A percentile compares a stretch with the other conserved stretches of the same genome.
phyloP scores from a whole-genome alignment of 2,113 vertebrate species.

The Galeopterus variegatus region DNA sequence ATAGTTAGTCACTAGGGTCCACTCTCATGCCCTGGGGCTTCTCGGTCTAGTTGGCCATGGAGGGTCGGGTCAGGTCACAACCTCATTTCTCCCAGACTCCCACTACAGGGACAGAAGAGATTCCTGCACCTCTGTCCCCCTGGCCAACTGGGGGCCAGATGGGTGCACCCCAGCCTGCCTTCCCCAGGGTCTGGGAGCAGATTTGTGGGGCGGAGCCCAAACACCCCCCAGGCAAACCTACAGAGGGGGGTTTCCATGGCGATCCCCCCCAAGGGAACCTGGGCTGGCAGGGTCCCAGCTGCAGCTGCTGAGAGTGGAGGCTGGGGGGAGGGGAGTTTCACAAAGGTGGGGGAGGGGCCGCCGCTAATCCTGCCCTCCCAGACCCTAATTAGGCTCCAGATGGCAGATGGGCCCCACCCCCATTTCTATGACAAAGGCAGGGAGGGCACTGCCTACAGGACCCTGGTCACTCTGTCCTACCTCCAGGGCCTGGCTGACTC shows the following conservation, averaged over 20 bases:
- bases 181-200: constrained; percentile 72
- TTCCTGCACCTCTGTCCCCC: constrained; percentile 36
- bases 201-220: constrained; percentile 73
- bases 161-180: background rate
- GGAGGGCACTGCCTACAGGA: background rate
- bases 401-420: constrained; percentile 84
- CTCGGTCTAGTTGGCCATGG: background rate
- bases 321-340: constrained; percentile 47
- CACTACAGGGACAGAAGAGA: background rate
- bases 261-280: constrained; percentile 56
- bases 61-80: background rate
- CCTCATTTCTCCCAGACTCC: background rate
- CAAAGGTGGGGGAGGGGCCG: constrained; percentile 66
- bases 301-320: constrained; percentile 70
- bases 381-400: constrained; percentile 82
- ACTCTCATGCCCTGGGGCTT: background rate
- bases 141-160: constrained; percentile 61
- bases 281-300: constrained; percentile 71
- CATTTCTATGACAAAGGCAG: constrained; percentile 93
- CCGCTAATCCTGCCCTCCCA: constrained; percentile 55
- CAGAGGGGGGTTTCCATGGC: constrained; percentile 78
- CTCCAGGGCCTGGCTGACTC: background rate
- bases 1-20: background rate
- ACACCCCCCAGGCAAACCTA: constrained; percentile 51
- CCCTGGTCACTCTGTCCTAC: constrained; percentile 73